These are phyloP conservation scores for Phyllotis vaccarum DNA, from an alignment of 2,797 vertebrate species.

Conservation along the genomic window DNA sequence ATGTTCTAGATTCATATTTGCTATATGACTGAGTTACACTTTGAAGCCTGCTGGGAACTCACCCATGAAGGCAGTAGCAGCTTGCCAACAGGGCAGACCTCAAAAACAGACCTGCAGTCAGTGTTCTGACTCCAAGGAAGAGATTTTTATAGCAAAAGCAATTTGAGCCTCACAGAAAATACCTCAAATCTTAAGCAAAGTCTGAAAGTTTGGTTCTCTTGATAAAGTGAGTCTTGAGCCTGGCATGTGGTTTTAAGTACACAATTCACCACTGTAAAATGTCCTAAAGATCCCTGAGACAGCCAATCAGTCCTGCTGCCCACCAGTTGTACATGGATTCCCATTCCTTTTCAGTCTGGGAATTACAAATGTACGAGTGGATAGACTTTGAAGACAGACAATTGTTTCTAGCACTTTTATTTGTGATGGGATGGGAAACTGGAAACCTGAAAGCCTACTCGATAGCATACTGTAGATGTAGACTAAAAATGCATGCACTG, in stretches of 20 bases:
- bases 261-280: not conserved
- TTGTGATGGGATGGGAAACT: not conserved
- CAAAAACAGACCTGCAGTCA: not conserved
- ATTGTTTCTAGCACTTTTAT: not conserved
- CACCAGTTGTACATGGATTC: accelerated
- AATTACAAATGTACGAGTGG: not conserved
- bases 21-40: not conserved
- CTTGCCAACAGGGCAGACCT: not conserved
- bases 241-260: too few relatives aligned
- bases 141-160: not conserved
- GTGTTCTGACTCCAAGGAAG: not conserved
- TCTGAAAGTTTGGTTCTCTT: not conserved
- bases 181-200: not conserved
- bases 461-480: not conserved
- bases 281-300: not conserved
- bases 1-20: not conserved
- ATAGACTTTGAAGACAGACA: not conserved
- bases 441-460: not conserved
- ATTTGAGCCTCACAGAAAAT: not conserved
- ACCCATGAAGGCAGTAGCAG: not conserved
- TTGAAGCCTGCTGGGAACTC: not conserved
- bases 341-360: not conserved
- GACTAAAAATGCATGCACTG: not conserved
- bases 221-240: not conserved
- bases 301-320: not conserved